Conservation (phyloP, 2,113 vertebrate genomes). For the Pollachius pollachius region DNA sequence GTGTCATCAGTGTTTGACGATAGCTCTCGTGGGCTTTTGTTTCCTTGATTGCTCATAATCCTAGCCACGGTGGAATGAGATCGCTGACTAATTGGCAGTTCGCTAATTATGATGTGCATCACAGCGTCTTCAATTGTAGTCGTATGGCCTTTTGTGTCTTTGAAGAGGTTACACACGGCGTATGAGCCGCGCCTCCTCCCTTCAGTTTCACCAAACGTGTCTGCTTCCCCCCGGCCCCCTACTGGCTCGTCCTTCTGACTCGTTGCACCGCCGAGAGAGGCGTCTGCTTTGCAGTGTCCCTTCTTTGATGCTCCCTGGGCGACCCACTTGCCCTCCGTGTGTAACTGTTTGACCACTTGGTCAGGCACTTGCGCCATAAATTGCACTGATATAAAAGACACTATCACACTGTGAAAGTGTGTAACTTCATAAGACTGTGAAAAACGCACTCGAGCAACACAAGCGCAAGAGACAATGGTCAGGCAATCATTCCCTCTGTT, state of each 20-base stretch:
- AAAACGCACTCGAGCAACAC: no score
- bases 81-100: slow-evolving; percentile 52
- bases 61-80: slow-evolving; percentile 29
- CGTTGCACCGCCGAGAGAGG: background rate
- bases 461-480: no score
- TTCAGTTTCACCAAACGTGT: background rate
- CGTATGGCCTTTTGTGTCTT: slow-evolving; percentile 20
- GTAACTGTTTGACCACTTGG: no score
- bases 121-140: slow-evolving; percentile 38
- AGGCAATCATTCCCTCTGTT: no score
- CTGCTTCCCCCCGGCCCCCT: background rate
- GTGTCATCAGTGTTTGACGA: slow-evolving; percentile 34
- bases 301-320: background rate
- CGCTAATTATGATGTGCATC: slow-evolving; percentile 47
- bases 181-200: background rate
- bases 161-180: background rate
- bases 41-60: slow-evolving; percentile 43
- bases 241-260: slow-evolving; percentile 2
- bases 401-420: no score
- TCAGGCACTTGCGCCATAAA: no score
- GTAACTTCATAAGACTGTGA: no score
- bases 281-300: background rate
- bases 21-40: slow-evolving; percentile 31
- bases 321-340: no score
- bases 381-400: no score